phyloP scores from a whole-genome alignment of 2,797 vertebrate genomes.

The Characodon lateralis region DNA sequence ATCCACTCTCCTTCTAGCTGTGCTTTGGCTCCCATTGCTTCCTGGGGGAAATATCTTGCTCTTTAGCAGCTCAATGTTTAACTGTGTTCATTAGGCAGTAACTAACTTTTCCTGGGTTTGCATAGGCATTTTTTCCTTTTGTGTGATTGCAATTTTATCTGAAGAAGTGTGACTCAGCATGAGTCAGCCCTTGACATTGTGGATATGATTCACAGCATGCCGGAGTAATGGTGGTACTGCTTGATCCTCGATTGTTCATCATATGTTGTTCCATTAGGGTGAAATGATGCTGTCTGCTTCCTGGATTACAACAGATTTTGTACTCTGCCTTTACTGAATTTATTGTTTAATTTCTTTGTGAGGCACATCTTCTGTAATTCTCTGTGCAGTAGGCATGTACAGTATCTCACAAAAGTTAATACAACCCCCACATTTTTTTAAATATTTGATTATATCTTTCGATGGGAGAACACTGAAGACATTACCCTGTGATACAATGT shows the following conservation, averaged over 20 bases:
- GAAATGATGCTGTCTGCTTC: constrained; percentile 51
- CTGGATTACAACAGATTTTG: constrained; percentile 6
- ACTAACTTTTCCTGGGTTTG: background rate
- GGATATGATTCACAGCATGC: constrained; percentile 53
- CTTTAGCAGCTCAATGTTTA: background rate
- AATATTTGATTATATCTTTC: too few relatives aligned
- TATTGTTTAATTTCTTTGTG: constrained; percentile 20
- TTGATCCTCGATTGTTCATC: constrained; percentile 46
- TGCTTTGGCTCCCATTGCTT: constrained; percentile 4
- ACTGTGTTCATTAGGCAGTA: background rate
- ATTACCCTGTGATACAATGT: too few relatives aligned
- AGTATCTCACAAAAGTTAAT: too few relatives aligned
- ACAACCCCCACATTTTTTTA: too few relatives aligned
- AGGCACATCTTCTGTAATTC: constrained; percentile 2
- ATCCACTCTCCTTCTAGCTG: background rate
- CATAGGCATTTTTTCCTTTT: constrained; percentile 5
- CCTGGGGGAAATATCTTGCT: background rate
- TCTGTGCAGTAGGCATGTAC: background rate
- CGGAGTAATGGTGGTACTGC: constrained; percentile 21
- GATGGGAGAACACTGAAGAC: too few relatives aligned
- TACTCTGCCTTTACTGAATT: constrained; percentile 30
- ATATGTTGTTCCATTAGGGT: constrained; percentile 52
- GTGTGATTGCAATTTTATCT: constrained; percentile 39
- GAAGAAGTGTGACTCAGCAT: constrained; percentile 46
- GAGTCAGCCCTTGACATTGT: constrained; percentile 40